Evolutionary conservation across 2,797 vertebrate species (phyloP).

Genomic region (Caiman crocodilus): DNA sequence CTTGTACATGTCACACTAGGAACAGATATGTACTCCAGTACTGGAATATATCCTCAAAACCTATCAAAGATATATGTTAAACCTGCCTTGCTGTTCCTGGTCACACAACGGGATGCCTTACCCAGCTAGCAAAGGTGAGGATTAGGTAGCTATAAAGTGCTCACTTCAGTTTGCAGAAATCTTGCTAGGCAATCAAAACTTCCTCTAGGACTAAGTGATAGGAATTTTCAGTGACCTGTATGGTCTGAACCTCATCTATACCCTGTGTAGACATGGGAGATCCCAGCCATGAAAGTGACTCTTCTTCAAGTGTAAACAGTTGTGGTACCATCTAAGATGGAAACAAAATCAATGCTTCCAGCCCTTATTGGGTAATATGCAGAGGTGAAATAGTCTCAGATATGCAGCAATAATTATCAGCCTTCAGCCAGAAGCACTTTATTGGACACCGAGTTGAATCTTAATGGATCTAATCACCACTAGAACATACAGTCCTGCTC

Average conservation of each 20-base stretch:
- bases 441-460: not conserved
- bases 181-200: not conserved
- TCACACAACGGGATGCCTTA: rapidly evolving
- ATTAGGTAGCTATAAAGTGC: rapidly evolving
- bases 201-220: not conserved
- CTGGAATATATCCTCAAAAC: not conserved
- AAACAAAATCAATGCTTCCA: not conserved
- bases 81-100: not conserved
- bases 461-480: slow-evolving; percentile 30
- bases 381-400: slow-evolving; percentile 3
- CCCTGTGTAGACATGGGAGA: not conserved
- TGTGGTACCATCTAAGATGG: not conserved
- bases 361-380: not conserved
- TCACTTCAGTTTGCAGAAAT: not conserved
- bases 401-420: slow-evolving; percentile 40
- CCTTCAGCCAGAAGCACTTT: slow-evolving; percentile 46
- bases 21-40: not conserved
- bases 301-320: not conserved
- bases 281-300: not conserved
- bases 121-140: not conserved
- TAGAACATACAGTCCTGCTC: not conserved
- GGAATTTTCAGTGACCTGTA: not conserved
- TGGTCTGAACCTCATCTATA: not conserved
- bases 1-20: not conserved
- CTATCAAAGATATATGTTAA: not conserved